Evolutionary conservation across 2,113 vertebrate species (phyloP).

Genomic region (Columbina picui): DNA sequence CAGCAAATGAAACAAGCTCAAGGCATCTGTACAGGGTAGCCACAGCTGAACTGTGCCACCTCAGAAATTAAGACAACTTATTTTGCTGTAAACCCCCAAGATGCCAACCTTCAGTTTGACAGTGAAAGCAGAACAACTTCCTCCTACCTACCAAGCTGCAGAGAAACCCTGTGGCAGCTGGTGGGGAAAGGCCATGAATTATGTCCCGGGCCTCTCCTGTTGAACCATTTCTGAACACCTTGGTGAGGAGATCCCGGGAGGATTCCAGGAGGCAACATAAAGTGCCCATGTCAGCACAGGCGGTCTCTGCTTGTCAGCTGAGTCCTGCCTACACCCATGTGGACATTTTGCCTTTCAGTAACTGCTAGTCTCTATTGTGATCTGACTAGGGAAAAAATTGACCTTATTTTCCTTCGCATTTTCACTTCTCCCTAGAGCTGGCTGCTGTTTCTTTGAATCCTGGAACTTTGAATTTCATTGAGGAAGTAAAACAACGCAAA

Average conservation of each 20-base stretch:
- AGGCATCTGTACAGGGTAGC: not conserved
- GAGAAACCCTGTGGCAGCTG: not conserved
- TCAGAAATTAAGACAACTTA: not conserved
- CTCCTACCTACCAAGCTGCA: not conserved
- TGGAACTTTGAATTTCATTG: not conserved
- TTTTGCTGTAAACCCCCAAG: not conserved
- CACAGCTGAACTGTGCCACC: not conserved
- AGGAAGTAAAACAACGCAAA: constrained; percentile 15
- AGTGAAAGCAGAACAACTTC: not conserved
- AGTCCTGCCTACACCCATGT: not conserved
- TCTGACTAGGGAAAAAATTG: not conserved
- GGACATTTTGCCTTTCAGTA: not conserved
- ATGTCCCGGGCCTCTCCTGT: not conserved
- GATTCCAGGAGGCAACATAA: not conserved
- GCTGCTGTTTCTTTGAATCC: not conserved
- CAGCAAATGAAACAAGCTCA: not conserved
- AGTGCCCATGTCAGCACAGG: not conserved
- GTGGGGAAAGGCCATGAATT: not conserved
- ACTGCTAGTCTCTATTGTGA: not conserved
- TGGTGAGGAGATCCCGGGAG: not conserved
- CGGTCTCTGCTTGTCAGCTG: not conserved
- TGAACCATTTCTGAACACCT: not conserved
- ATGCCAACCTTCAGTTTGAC: not conserved
- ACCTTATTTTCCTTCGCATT: not conserved
- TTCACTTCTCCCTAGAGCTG: not conserved